Percentiles rank a stretch among this genome's conserved stretches.
phyloP scores from a whole-genome alignment of 2,797 vertebrate species.

The Syngnathus rostellatus region DNA sequence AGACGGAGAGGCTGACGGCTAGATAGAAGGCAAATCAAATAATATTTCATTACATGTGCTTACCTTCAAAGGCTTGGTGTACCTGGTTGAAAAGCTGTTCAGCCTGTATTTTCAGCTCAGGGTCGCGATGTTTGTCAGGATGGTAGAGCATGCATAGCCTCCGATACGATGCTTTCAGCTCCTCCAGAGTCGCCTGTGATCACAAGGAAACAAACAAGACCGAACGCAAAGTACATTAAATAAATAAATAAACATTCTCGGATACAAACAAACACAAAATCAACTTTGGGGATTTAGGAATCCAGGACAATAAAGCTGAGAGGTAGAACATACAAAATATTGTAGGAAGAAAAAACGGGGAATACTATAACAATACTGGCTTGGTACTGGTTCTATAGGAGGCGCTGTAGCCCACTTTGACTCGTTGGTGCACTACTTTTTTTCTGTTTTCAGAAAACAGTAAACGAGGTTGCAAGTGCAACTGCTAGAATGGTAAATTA shows the following conservation, averaged over 20 bases:
- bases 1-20: not conserved
- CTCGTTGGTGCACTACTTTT: no score
- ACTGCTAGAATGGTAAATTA: no score
- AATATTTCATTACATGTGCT: slow-evolving; percentile 17
- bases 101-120: slow-evolving; percentile 86
- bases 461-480: no score
- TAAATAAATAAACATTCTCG: not conserved
- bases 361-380: no score
- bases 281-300: no score
- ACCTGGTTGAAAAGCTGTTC: slow-evolving; percentile 93
- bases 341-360: no score
- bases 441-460: no score
- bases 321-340: no score
- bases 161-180: slow-evolving; percentile 90
- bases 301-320: no score
- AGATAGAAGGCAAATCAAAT: no score
- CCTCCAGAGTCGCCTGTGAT: slow-evolving; percentile 85
- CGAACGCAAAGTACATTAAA: not conserved
- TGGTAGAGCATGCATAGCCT: slow-evolving; percentile 96
- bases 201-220: not conserved
- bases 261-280: not conserved
- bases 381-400: no score
- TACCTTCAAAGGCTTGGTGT: slow-evolving; percentile 95
- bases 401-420: no score
- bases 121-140: slow-evolving; percentile 95